Evolutionary conservation across 2,888 invertebrate genomes (phyloP).

Genomic region (Phyllotreta striolata): DNA sequence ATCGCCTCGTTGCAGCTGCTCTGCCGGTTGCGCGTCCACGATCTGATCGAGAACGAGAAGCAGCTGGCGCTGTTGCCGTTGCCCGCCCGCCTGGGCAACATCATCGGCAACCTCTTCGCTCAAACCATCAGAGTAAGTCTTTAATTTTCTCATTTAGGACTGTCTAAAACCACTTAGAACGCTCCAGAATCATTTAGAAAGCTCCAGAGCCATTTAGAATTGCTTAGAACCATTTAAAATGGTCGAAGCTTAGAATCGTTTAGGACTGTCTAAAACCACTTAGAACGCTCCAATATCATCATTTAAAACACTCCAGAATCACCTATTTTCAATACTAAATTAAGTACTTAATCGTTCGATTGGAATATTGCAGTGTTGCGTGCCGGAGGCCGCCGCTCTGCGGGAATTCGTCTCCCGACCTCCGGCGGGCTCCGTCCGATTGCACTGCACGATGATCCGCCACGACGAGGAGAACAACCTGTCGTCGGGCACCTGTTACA

Average conservation of each 20-base stretch:
- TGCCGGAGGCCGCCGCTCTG: slow-evolving; percentile 87
- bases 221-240: no score
- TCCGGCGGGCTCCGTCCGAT: slow-evolving; percentile 81
- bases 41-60: slow-evolving; percentile 76
- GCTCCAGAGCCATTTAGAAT: no score
- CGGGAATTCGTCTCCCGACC: slow-evolving; percentile 94
- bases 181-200: no score
- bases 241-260: no score
- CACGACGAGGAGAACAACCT: slow-evolving; percentile 85
- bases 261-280: no score
- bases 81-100: slow-evolving; percentile 85
- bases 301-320: no score
- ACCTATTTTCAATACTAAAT: no score
- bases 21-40: slow-evolving; percentile 83
- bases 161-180: no score
- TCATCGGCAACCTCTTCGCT: slow-evolving; percentile 86
- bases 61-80: slow-evolving; percentile 83
- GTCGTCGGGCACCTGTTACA: slow-evolving; percentile 78
- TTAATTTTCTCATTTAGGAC: no score
- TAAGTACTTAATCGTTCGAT: no score
- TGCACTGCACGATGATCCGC: slow-evolving; percentile 97
- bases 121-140: slow-evolving; percentile 95
- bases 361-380: slow-evolving; percentile 79
- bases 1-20: slow-evolving; percentile 91
- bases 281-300: no score